A percentile compares a stretch with the other conserved stretches of the same genome.
Conservation (phyloP, 1,140 invertebrate species). For the Hylyphantes graminicola region DNA sequence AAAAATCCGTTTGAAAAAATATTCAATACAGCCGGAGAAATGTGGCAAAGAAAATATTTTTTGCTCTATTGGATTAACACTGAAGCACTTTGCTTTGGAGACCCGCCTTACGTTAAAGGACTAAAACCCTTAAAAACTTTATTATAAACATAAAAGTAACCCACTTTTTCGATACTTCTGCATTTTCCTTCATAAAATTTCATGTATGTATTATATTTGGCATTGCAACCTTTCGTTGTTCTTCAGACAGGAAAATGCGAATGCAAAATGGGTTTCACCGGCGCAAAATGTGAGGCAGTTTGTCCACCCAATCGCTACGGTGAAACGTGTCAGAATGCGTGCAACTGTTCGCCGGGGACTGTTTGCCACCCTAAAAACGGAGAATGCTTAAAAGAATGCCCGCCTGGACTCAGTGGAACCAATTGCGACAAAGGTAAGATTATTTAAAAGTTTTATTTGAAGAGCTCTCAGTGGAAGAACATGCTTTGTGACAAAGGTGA, state of each 20-base stretch:
- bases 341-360: slow-evolving; percentile 80
- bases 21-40: too few species aligned
- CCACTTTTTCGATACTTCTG: too few species aligned
- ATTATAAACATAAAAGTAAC: too few species aligned
- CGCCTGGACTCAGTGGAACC: slow-evolving; percentile 56
- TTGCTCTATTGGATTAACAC: too few species aligned
- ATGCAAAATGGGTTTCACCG: slow-evolving; percentile 74
- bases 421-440: slow-evolving; percentile 63
- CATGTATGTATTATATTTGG: slow-evolving; percentile 10
- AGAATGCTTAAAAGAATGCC: slow-evolving; percentile 59
- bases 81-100: too few species aligned
- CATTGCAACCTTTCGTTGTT: slow-evolving; percentile 43
- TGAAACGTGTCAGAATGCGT: slow-evolving; percentile 53
- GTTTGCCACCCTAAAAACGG: slow-evolving; percentile 79
- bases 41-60: too few species aligned
- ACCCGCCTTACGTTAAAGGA: too few species aligned
- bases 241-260: slow-evolving; percentile 77
- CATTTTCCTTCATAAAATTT: too few species aligned
- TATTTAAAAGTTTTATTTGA: slow-evolving; percentile 65
- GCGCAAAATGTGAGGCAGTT: slow-evolving; percentile 78
- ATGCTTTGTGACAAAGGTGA: too few species aligned
- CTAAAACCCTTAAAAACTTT: too few species aligned
- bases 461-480: too few species aligned
- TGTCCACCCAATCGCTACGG: slow-evolving; percentile 72
- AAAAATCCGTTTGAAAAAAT: too few species aligned